A percentile compares a stretch with the other conserved stretches of the same genome.
Conservation (phyloP, 2,113 vertebrate species). For the Grallaria varia region DNA sequence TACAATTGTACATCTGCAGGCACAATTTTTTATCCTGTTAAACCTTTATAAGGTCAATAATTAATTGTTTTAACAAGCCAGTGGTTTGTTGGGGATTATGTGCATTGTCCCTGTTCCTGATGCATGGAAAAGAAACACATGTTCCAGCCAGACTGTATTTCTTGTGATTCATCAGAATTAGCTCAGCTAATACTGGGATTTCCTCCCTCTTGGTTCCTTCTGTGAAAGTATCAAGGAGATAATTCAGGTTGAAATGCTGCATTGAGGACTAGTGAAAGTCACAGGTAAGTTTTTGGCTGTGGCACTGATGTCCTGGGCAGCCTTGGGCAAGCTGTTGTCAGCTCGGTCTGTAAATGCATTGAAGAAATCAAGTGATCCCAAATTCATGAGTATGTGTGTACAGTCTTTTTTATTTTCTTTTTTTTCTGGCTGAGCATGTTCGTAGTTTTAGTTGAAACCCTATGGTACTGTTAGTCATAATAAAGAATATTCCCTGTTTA, state of each 20-base stretch:
- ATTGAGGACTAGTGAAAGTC: not conserved
- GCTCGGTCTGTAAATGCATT: not conserved
- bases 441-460: not conserved
- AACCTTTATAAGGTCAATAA: conserved; percentile 13
- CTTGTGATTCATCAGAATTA: conserved; percentile 1
- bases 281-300: not conserved
- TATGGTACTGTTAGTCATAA: not conserved
- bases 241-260: not conserved
- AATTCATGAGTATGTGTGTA: not conserved
- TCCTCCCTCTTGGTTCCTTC: not conserved
- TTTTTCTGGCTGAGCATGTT: not conserved
- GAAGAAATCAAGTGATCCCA: not conserved
- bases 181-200: not conserved
- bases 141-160: not conserved
- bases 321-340: not conserved
- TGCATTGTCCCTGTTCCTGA: not conserved
- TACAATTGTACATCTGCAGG: not conserved
- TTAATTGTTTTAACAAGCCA: conserved; percentile 32
- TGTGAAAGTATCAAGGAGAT: not conserved
- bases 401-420: not conserved
- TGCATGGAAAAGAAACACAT: not conserved
- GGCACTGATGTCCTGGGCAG: not conserved
- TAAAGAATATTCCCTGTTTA: conserved; percentile 22
- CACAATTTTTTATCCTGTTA: not conserved
- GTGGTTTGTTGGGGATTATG: not conserved